Percentiles rank a stretch among this genome's conserved stretches.
Evolutionary conservation across 1,140 invertebrate species (phyloP).

Genomic region (Zaprionus taronus): DNA sequence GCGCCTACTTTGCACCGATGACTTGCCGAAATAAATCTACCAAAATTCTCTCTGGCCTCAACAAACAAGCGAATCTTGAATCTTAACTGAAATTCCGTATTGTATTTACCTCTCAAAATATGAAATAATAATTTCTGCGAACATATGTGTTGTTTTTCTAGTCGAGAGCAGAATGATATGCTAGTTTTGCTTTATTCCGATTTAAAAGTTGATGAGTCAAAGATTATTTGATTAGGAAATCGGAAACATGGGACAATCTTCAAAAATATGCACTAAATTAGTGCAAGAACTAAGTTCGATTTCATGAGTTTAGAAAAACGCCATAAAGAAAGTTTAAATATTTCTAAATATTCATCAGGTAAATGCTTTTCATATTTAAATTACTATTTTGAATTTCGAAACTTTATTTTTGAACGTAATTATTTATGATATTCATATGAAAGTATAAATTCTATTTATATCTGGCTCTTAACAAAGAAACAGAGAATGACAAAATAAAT

Average conservation of each 20-base stretch:
- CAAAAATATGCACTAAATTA: not conserved
- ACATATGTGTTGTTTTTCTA: not conserved
- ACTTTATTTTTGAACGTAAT: not conserved
- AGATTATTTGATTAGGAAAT: not conserved
- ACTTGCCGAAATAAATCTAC: slow-evolving; percentile 24
- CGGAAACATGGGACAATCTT: not conserved
- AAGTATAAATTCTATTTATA: not conserved
- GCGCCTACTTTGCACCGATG: slow-evolving; percentile 45
- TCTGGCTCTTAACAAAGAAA: not conserved
- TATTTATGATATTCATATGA: not conserved
- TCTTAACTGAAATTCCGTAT: not conserved
- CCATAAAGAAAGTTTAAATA: no score
- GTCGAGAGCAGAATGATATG: slow-evolving; percentile 1
- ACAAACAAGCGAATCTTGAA: not conserved
- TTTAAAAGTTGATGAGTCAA: not conserved
- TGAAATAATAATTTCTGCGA: not conserved
- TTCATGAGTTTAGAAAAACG: no score
- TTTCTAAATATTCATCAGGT: no score
- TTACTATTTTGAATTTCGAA: no score
- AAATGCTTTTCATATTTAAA: no score
- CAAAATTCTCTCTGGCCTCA: not conserved
- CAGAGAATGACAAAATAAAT: not conserved
- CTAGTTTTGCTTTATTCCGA: not conserved
- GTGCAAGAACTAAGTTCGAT: no score
- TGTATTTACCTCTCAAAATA: slow-evolving; percentile 1